Conservation (phyloP, 2,888 invertebrate genomes). For the Caenorhabditis angaria region DNA sequence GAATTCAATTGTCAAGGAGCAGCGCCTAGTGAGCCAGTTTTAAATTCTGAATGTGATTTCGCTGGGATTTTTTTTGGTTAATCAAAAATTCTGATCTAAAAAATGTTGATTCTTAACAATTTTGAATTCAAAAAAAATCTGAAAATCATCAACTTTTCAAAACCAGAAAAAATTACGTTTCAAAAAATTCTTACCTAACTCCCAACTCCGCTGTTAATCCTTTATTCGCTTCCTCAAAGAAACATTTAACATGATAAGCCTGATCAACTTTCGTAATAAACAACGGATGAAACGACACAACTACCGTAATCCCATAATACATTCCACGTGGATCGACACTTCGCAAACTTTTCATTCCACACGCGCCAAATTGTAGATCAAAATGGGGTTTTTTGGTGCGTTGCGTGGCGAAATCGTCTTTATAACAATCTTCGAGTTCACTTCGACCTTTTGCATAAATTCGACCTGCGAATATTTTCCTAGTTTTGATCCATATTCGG, state of each 20-base stretch:
- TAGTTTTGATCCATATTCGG: slow-evolving; percentile 69
- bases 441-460: slow-evolving; percentile 72
- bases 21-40: too few species aligned
- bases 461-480: slow-evolving; percentile 60
- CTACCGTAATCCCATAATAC: slow-evolving; percentile 72
- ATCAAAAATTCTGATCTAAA: too few species aligned
- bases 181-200: slow-evolving; percentile 11
- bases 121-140: too few species aligned
- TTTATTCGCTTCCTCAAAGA: slow-evolving; percentile 72
- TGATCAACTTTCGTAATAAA: slow-evolving; percentile 73
- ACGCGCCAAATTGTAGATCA: slow-evolving; percentile 67
- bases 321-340: slow-evolving; percentile 72
- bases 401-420: slow-evolving; percentile 65
- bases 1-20: too few species aligned
- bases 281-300: slow-evolving; percentile 72
- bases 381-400: slow-evolving; percentile 70
- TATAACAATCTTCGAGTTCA: slow-evolving; percentile 67
- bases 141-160: too few species aligned
- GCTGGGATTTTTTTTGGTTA: too few species aligned
- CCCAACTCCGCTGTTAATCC: slow-evolving; percentile 72
- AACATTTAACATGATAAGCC: slow-evolving; percentile 72
- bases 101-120: background rate
- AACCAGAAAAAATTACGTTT: too few species aligned
- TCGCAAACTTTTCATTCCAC: slow-evolving; percentile 72
- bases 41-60: too few species aligned